Percentiles rank a stretch among this genome's conserved stretches.
phyloP scores from a whole-genome alignment of 2,888 invertebrate genomes.

The Vesta saturnalis region DNA sequence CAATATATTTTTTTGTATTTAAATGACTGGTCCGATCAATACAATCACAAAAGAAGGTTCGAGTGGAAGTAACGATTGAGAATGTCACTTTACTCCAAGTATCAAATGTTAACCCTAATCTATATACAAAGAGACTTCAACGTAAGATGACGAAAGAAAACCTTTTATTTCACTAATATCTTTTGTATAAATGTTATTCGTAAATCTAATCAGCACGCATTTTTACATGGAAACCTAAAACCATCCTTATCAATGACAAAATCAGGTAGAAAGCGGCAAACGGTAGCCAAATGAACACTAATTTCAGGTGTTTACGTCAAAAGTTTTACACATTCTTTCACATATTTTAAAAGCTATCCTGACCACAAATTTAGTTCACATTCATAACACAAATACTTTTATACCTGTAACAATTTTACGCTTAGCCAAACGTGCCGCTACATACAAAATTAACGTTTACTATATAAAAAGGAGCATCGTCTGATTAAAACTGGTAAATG shows the following conservation, averaged over 20 bases:
- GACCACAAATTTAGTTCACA: slow-evolving; percentile 8
- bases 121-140: too few relatives aligned
- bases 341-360: slow-evolving; percentile 38
- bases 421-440: background rate
- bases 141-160: too few relatives aligned
- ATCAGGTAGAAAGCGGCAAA: slow-evolving; percentile 38
- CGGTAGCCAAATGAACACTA: slow-evolving; percentile 45
- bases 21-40: too few relatives aligned
- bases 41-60: too few relatives aligned
- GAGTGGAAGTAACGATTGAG: too few relatives aligned
- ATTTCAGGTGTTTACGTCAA: slow-evolving; percentile 49
- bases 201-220: too few relatives aligned
- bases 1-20: too few relatives aligned
- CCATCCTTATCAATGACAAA: slow-evolving; percentile 28
- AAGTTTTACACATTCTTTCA: slow-evolving; percentile 46
- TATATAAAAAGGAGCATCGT: slow-evolving; percentile 3
- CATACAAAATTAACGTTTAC: background rate
- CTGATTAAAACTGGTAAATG: slow-evolving; percentile 48
- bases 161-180: too few relatives aligned
- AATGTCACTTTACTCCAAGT: too few relatives aligned
- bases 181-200: too few relatives aligned
- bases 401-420: too few relatives aligned
- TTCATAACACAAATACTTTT: background rate
- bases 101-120: too few relatives aligned
- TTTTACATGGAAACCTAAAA: slow-evolving; percentile 26